Percentiles rank a stretch among this genome's conserved stretches.
phyloP scores from a whole-genome alignment of 1,140 invertebrate genomes.

The Drosophila murphyi region DNA sequence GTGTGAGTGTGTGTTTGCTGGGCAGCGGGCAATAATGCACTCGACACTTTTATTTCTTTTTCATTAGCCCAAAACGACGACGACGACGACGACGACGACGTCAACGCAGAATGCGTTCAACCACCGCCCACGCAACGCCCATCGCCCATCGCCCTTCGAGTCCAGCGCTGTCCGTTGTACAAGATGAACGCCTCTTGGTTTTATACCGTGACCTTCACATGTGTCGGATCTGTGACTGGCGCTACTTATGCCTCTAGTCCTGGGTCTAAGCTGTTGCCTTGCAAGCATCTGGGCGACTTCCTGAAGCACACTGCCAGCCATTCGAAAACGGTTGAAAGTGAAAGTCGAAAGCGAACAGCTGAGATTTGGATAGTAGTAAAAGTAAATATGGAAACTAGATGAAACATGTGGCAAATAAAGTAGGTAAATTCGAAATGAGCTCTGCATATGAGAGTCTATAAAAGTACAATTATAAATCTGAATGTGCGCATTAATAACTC shows the following conservation, averaged over 20 bases:
- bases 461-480: too few species aligned
- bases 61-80: constrained; percentile 77
- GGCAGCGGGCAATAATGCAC: constrained; percentile 77
- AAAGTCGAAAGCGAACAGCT: too few species aligned
- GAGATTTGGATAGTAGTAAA: too few species aligned
- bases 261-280: neutral
- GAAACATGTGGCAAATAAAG: too few species aligned
- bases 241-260: neutral
- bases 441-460: too few species aligned
- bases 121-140: constrained; percentile 8
- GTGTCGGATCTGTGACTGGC: constrained; percentile 9
- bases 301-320: too few species aligned
- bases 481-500: too few species aligned
- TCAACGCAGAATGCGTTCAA: constrained; percentile 24
- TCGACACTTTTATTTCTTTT: constrained; percentile 84
- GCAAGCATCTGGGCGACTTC: neutral
- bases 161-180: neutral
- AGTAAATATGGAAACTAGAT: too few species aligned
- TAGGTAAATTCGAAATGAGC: too few species aligned
- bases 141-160: neutral
- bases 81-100: constrained; percentile 16
- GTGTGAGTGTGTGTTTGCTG: constrained; percentile 17
- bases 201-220: constrained; percentile 58
- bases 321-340: too few species aligned
- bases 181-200: constrained; percentile 28